phyloP scores from a whole-genome alignment of 2,888 invertebrate genomes.

The Cinara cedri region DNA sequence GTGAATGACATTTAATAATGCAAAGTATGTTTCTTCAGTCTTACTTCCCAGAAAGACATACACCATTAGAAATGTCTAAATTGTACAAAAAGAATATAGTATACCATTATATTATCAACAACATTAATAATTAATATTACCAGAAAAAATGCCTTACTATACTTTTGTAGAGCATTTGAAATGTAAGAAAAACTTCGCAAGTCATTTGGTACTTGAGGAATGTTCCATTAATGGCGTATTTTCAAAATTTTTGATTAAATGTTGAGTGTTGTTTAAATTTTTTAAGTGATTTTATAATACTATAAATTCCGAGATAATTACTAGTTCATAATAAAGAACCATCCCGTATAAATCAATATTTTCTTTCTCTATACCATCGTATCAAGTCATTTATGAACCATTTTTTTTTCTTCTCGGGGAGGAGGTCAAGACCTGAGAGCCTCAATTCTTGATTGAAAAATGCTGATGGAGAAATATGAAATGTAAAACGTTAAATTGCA shows the following conservation, averaged over 20 bases:
- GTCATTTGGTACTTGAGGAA: neutral
- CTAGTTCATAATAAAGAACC: too few relatives aligned
- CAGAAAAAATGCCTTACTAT: neutral
- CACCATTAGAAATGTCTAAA: neutral
- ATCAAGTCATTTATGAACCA: too few relatives aligned
- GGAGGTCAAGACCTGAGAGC: too few relatives aligned
- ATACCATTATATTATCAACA: neutral
- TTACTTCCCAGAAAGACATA: neutral
- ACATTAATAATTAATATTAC: neutral
- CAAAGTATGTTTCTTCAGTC: neutral
- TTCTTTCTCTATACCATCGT: too few relatives aligned
- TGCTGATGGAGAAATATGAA: neutral
- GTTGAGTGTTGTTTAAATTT: too few relatives aligned
- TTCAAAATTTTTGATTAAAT: too few relatives aligned
- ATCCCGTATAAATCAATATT: too few relatives aligned
- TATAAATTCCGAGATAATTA: too few relatives aligned
- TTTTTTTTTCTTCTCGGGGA: too few relatives aligned
- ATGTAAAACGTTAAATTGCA: neutral
- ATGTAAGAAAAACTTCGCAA: neutral
- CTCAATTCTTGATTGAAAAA: conserved; percentile 10
- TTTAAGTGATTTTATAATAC: too few relatives aligned
- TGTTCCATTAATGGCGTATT: too few relatives aligned
- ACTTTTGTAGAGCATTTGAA: conserved; percentile 6
- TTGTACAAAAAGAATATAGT: neutral
- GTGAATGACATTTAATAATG: neutral